A percentile compares a stretch with the other conserved stretches of the same genome.
These are phyloP conservation scores for Phyllostomus hastatus DNA, from an alignment of 2,113 vertebrate genomes.

Conservation along the genomic window DNA sequence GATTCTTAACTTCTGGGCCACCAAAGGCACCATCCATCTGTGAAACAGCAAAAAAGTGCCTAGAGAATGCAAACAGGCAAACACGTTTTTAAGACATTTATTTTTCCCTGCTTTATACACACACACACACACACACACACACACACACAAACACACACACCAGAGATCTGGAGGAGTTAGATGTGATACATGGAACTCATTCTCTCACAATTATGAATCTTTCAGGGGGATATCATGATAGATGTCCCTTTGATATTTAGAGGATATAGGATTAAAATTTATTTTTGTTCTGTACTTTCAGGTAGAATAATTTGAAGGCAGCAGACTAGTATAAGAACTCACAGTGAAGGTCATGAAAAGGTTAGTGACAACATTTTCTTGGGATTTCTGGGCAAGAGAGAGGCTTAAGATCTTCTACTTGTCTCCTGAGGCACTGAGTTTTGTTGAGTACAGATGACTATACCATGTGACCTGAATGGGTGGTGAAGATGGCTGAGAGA, in stretches of 20 bases:
- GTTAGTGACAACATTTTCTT: background rate
- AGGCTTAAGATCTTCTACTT: background rate
- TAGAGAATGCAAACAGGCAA: background rate
- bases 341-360: background rate
- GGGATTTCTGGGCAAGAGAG: background rate
- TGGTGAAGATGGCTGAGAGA: background rate
- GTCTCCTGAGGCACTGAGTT: background rate
- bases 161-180: background rate
- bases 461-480: background rate
- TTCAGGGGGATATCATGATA: background rate
- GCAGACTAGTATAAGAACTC: background rate
- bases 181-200: background rate
- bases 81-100: background rate
- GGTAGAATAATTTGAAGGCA: background rate
- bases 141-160: rapidly evolving
- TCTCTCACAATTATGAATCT: background rate
- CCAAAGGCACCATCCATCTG: background rate
- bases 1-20: background rate
- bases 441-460: background rate
- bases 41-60: background rate
- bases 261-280: background rate
- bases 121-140: rapidly evolving
- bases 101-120: background rate
- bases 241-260: background rate
- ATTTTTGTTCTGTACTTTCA: background rate